These are phyloP conservation scores for Eilema sororculum DNA, from an alignment of 2,888 invertebrate species.

Conservation along the genomic window DNA sequence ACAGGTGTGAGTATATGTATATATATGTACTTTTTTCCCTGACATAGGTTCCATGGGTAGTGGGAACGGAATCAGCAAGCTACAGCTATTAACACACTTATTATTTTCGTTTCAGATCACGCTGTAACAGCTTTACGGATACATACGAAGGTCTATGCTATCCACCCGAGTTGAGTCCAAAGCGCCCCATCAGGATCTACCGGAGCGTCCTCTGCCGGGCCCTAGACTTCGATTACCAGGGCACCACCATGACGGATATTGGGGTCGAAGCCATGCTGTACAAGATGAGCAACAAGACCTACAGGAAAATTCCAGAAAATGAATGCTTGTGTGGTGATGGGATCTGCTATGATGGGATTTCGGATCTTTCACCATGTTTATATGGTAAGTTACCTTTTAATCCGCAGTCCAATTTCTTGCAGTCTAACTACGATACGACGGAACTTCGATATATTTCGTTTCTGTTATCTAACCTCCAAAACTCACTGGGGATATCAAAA, in stretches of 20 bases:
- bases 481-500: no score
- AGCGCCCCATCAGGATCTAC: constrained; percentile 88
- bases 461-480: no score
- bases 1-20: no score
- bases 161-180: constrained; percentile 86
- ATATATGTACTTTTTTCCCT: no score
- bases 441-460: no score
- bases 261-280: constrained; percentile 89
- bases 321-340: constrained; percentile 88
- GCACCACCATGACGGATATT: constrained; percentile 52
- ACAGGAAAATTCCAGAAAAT: constrained; percentile 88
- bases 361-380: constrained; percentile 91
- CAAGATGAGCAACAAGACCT: constrained; percentile 87
- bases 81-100: no score
- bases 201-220: constrained; percentile 92
- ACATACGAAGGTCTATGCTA: constrained; percentile 91
- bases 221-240: constrained; percentile 77
- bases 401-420: no score
- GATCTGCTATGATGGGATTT: constrained; percentile 87
- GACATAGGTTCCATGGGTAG: no score
- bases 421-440: no score
- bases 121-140: constrained; percentile 90
- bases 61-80: no score
- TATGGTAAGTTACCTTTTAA: constrained; percentile 86
- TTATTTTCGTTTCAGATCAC: constrained; percentile 69